Evolutionary conservation across 2,113 vertebrate genomes (phyloP).

Genomic region (Panthera leo): DNA sequence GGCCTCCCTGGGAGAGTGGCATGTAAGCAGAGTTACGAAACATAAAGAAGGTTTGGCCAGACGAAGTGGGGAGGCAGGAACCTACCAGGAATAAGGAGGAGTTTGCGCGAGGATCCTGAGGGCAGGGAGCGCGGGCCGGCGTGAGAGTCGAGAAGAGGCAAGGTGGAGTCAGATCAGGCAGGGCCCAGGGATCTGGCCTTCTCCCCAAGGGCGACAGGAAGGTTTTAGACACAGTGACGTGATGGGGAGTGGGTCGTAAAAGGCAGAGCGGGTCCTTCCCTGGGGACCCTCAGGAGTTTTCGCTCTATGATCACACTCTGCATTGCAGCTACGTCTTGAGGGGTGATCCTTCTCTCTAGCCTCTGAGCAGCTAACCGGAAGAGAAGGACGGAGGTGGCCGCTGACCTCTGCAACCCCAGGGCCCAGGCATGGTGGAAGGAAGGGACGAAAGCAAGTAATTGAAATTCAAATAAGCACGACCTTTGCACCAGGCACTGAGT

Average conservation of each 20-base stretch:
- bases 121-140: not conserved
- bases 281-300: not conserved
- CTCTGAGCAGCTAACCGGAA: not conserved
- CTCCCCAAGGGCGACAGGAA: not conserved
- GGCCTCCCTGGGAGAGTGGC: not conserved
- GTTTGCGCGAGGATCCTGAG: not conserved
- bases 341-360: not conserved
- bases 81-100: not conserved
- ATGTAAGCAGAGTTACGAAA: not conserved
- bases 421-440: not conserved
- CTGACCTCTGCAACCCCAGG: not conserved
- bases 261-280: too few relatives aligned
- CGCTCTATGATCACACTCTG: not conserved
- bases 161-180: accelerated
- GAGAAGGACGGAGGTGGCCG: accelerated
- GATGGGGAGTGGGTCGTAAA: not conserved
- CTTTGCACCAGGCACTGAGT: not conserved
- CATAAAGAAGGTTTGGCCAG: too few relatives aligned
- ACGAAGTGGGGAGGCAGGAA: not conserved
- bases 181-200: not conserved
- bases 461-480: not conserved
- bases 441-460: not conserved
- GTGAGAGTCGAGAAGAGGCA: accelerated
- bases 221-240: not conserved
- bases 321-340: too few relatives aligned